Evolutionary conservation across 2,797 vertebrate species (phyloP).

Genomic region (Apodemus agrarius): DNA sequence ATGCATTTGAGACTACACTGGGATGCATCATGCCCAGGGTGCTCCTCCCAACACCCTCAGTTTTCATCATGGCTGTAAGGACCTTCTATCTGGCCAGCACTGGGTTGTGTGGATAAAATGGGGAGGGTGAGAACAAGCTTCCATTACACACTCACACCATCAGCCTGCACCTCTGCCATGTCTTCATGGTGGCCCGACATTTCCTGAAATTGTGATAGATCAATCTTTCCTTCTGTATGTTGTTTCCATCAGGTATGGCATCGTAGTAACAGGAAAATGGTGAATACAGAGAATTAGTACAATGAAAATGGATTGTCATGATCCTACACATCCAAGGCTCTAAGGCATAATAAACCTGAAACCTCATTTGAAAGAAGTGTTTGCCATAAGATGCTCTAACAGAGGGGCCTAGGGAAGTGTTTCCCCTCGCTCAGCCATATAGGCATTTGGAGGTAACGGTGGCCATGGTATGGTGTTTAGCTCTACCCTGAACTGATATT

Average conservation of each 20-base stretch:
- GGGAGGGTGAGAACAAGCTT: not conserved
- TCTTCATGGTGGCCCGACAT: not conserved
- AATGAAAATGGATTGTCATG: not conserved
- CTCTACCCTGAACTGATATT: not conserved
- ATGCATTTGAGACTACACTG: not conserved
- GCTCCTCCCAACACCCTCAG: not conserved
- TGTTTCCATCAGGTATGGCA: not conserved
- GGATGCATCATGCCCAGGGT: constrained; percentile 6
- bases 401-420: not conserved
- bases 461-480: not conserved
- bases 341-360: not conserved
- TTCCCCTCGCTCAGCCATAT: not conserved
- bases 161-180: not conserved
- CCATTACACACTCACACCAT: not conserved
- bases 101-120: not conserved
- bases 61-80: not conserved
- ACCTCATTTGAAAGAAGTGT: not conserved
- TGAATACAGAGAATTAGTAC: not conserved
- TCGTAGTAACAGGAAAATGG: not conserved
- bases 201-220: not conserved
- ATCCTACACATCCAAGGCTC: not conserved
- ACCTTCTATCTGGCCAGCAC: not conserved
- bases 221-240: not conserved
- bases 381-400: not conserved
- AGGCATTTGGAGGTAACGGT: too few species aligned